Conservation (phyloP, 2,113 vertebrate genomes). For the Rattus rattus region DNA sequence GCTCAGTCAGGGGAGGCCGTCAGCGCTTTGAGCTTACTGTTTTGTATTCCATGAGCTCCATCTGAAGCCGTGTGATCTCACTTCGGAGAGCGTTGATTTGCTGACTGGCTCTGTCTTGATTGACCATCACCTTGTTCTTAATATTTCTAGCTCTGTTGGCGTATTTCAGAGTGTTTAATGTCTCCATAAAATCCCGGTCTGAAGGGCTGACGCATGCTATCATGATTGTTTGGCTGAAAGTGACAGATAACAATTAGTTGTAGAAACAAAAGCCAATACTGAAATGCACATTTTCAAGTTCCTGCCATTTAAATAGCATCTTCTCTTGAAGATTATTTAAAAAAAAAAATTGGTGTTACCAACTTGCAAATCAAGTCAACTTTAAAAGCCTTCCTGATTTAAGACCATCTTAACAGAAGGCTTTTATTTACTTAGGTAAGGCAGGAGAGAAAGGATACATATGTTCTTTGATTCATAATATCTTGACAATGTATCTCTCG, state of each 20-base stretch:
- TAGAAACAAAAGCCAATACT: constrained; percentile 35
- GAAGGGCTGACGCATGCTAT: constrained; percentile 98
- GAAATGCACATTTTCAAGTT: constrained; percentile 9
- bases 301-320: not conserved
- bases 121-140: constrained; percentile 98
- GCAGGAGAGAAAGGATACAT: not conserved
- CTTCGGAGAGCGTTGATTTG: constrained; percentile 95
- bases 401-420: not conserved
- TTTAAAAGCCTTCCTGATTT: not conserved
- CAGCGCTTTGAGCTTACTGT: constrained; percentile 88
- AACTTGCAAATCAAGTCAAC: constrained; percentile 56
- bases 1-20: not conserved
- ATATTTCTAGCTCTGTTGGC: constrained; percentile 98
- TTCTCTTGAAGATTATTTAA: constrained; percentile 30
- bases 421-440: not conserved
- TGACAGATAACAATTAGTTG: constrained; percentile 62
- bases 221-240: constrained; percentile 96
- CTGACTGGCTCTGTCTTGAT: constrained; percentile 97
- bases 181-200: constrained; percentile 99
- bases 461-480: not conserved
- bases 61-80: constrained; percentile 96
- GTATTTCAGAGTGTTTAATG: constrained; percentile 96
- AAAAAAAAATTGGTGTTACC: not conserved
- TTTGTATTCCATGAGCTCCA: constrained; percentile 99
- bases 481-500: not conserved